Conservation (phyloP, 2,888 invertebrate genomes). For the Drosophila monieri region DNA sequence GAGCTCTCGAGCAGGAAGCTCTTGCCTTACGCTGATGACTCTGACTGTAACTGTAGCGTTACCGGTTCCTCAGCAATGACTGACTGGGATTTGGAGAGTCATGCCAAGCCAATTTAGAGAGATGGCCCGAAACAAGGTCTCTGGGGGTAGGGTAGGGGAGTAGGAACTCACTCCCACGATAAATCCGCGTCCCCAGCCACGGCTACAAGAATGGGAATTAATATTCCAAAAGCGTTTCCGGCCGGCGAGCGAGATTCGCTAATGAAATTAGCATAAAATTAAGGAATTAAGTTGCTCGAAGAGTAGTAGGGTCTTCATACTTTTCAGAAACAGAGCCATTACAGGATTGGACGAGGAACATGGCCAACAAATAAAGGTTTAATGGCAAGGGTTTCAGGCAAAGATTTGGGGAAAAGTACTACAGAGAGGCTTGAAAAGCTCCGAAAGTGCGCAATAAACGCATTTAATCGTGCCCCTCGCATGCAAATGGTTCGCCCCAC, state of each 20-base stretch:
- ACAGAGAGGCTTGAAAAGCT: too few species aligned
- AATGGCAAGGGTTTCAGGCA: background rate
- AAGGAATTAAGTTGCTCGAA: conserved; percentile 34
- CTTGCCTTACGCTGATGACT: background rate
- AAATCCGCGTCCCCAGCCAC: conserved; percentile 38
- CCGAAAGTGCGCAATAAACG: conserved; percentile 63
- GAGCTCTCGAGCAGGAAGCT: conserved; percentile 28
- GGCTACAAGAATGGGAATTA: conserved; percentile 51
- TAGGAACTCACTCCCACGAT: conserved; percentile 58
- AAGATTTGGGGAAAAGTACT: too few species aligned
- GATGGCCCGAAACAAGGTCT: conserved; percentile 19
- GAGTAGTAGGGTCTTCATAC: conserved; percentile 3
- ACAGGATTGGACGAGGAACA: background rate
- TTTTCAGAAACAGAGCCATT: conserved; percentile 28
- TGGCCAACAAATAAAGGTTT: too few species aligned
- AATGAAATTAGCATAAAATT: conserved; percentile 66
- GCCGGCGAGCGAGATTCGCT: conserved; percentile 40
- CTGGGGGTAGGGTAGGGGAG: too few species aligned
- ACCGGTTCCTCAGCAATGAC: conserved; percentile 7
- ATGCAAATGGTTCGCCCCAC: conserved; percentile 54
- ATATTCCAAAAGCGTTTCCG: conserved; percentile 67
- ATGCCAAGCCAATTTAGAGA: conserved; percentile 52
- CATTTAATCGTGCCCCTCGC: conserved; percentile 70
- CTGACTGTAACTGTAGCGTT: conserved; percentile 4
- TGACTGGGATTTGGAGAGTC: conserved; percentile 56